Conservation (phyloP, 2,797 vertebrate genomes). For the Thunnus albacares region DNA sequence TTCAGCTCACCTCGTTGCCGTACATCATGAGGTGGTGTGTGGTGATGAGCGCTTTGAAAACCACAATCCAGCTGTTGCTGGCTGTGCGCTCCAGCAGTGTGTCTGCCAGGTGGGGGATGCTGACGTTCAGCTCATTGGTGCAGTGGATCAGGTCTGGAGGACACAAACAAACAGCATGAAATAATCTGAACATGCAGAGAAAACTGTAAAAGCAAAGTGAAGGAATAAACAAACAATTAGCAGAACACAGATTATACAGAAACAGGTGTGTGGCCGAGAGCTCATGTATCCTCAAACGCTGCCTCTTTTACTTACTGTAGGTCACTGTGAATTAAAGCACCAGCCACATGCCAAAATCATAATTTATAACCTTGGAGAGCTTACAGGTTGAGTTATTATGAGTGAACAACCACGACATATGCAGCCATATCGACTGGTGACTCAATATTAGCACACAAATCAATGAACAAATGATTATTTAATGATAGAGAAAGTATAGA, state of each 20-base stretch:
- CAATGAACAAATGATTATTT: constrained; percentile 61
- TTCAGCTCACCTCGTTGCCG: constrained; percentile 93
- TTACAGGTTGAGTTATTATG: constrained; percentile 43
- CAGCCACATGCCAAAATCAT: constrained; percentile 16
- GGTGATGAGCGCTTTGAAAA: constrained; percentile 98
- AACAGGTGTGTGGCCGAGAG: not conserved
- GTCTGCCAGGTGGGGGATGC: constrained; percentile 94
- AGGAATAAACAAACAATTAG: not conserved
- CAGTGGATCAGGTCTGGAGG: constrained; percentile 92
- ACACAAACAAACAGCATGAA: constrained; percentile 34
- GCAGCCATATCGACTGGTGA: constrained; percentile 36
- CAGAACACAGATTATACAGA: not conserved
- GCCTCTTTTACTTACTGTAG: constrained; percentile 12
- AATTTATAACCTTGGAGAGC: constrained; percentile 42
- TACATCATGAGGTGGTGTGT: constrained; percentile 99
- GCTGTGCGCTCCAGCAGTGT: constrained; percentile 92
- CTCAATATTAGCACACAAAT: constrained; percentile 57
- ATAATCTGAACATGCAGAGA: not conserved
- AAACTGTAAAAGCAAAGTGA: not conserved
- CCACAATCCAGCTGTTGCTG: constrained; percentile 97
- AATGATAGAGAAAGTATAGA: constrained; percentile 43
- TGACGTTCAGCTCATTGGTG: constrained; percentile 97
- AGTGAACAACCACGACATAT: constrained; percentile 33
- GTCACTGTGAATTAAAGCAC: constrained; percentile 31
- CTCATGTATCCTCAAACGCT: not conserved